phyloP scores from a whole-genome alignment of 1,140 invertebrate species.

The Pemphigus obesinymphae region DNA sequence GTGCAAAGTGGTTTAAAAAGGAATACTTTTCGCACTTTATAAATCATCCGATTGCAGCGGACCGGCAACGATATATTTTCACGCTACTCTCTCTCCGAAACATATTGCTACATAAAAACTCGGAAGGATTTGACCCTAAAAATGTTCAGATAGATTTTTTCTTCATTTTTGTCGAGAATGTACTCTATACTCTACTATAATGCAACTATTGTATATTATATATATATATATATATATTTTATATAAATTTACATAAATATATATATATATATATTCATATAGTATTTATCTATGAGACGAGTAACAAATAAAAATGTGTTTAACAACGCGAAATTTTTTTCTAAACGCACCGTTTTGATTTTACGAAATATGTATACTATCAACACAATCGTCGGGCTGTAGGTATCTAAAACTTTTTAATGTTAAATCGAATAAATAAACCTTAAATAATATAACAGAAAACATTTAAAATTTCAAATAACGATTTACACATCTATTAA shows the following conservation, averaged over 20 bases:
- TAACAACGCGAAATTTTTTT: no score
- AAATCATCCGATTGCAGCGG: constrained; percentile 18
- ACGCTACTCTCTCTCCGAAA: constrained; percentile 15
- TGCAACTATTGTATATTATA: neutral
- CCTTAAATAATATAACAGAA: no score
- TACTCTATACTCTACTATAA: neutral
- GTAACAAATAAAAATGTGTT: no score
- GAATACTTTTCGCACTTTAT: constrained; percentile 21
- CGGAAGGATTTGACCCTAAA: neutral
- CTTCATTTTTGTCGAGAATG: neutral
- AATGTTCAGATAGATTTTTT: neutral
- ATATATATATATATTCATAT: no score
- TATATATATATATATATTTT: no score
- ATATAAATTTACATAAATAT: no score
- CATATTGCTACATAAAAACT: constrained; percentile 25
- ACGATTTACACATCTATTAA: no score
- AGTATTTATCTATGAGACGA: no score
- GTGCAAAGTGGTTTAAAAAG: constrained; percentile 27
- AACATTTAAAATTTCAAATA: no score
- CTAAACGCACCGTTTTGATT: neutral
- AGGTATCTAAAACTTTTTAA: no score
- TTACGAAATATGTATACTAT: neutral
- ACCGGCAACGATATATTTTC: constrained; percentile 25
- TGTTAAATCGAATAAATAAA: no score
- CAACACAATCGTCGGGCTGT: no score